phyloP scores from a whole-genome alignment of 2,888 invertebrate genomes.

The Meteorus colon region DNA sequence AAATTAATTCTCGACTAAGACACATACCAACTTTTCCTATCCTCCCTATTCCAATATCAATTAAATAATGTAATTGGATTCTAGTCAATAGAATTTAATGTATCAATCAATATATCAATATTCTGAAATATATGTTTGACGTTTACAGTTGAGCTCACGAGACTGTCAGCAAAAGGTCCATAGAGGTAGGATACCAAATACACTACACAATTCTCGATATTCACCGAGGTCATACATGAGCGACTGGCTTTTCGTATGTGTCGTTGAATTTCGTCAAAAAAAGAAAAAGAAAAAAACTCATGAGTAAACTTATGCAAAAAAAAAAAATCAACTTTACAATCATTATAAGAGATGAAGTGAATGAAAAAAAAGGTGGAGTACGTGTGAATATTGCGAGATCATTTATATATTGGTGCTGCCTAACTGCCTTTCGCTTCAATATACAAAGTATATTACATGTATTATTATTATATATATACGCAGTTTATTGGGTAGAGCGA shows the following conservation, averaged over 20 bases:
- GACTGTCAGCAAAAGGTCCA: slow-evolving; percentile 13
- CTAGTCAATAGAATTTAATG: background rate
- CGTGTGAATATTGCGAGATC: slow-evolving; percentile 48
- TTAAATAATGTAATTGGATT: too few species aligned
- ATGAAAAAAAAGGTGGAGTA: slow-evolving; percentile 39
- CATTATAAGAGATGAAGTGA: slow-evolving; percentile 29
- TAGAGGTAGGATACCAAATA: background rate
- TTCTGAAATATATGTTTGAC: background rate
- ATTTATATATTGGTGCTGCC: background rate
- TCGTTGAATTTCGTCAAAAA: slow-evolving; percentile 26
- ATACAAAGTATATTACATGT: slow-evolving; percentile 5
- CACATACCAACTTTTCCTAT: too few species aligned
- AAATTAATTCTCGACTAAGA: too few species aligned
- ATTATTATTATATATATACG: slow-evolving; percentile 24
- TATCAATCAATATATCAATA: background rate
- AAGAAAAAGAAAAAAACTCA: slow-evolving; percentile 35
- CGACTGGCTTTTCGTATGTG: slow-evolving; percentile 40
- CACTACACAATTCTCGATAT: slow-evolving; percentile 29
- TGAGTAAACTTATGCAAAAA: slow-evolving; percentile 45
- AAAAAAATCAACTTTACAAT: slow-evolving; percentile 30
- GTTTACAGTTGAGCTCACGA: slow-evolving; percentile 6
- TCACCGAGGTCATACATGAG: slow-evolving; percentile 49
- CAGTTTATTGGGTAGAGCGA: background rate
- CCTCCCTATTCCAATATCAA: too few species aligned
- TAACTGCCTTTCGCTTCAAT: slow-evolving; percentile 46